Base-by-base conservation (phyloP, 37 sponge, comb jelly and placozoan species). In the Eunapius fragilis region DNA sequence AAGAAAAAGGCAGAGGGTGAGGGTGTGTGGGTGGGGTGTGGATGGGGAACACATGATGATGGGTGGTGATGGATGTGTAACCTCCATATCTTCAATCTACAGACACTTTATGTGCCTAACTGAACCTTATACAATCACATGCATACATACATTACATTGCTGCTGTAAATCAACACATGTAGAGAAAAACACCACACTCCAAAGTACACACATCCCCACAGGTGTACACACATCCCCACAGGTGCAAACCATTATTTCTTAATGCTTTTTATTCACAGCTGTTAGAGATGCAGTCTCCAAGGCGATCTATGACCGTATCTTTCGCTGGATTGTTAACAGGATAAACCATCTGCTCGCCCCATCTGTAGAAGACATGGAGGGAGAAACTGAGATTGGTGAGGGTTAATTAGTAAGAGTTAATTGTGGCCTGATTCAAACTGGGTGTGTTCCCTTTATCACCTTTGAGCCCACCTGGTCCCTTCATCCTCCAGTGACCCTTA, bases 261-360 rank as follows among this genome's bases (percentile, higher is more conserved):
- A n/a, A n/a, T n/a, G n/a, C 9, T 49, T 30, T 28, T 5, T 27
- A 25, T 85, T 69, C 47, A 9, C 81, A 85, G 95, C 84, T 78
- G 84, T 89, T 36, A 72, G 95, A 23, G 95, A 94, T 85, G 89
- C 95, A 71, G 13, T 94, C 24, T 75, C 95, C 2, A 94, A 94
- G 87, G 75, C 89, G 2, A 10, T 94, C 14, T 94, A 94, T 75
- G 88, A 88, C 30, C 79, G 95, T 0, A 48, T 91, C 32, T 94
- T 94, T 69, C 85, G 95, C 0, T 94, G 95, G 95, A 91, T 94
- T 77, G 92, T 94, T 10, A 94, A 94, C 81, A n/a, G 95, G 28
- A 84, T 92, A 26, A 94, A 94, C 76, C 85, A 82, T 27, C 80
- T 94, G 2, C 75, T 94, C 31, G 95, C 95, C 2, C 95, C 95